Base-by-base conservation (phyloP, 1,140 invertebrate genomes). In the Brachionus plicatilis region DNA sequence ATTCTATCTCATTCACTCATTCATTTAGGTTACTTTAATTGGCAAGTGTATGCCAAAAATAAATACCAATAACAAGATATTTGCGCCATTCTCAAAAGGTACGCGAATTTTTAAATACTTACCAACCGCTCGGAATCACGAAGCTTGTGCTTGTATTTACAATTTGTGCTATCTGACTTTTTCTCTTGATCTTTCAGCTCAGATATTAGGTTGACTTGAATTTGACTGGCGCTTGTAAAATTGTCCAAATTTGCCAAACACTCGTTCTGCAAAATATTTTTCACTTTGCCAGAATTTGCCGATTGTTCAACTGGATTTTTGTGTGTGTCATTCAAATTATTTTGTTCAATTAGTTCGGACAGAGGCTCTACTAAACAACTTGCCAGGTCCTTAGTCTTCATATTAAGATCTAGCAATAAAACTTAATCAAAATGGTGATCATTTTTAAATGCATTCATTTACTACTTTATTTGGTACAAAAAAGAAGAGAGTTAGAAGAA, bases 351-450 rank as follows among this genome's bases (percentile, higher is more conserved):
- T 72, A 72, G 9, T 20, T 72, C 68, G 33, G 68, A 72, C 37
- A 72, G 9, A 43, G 68, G 68, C 17, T 72, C 68, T n/a, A 72
- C 68, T 72, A 72, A 43, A 72, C 33, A 72, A 72, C n/a, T 72
- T 43, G 33, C 41, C 41, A 43, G 45, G 17, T 72, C 68, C 41
- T 72, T 72, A 17, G 68, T 72, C 41, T 72, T 72, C 68, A 72
- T 72, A 41, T 72, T 72, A 45, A 33, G 33, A 72, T 72, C 68
- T 72, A 72, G 11, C 41, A 20, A 17, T 45, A 43, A 72, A 43
- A 72, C 33, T 33, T 33, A 33, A 68, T 33, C 66, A 68, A 68
- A 68, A 60, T 60, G 17, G 53, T 60, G 53, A 60, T 60, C 53
- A 60, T 60, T 60, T 60, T 17, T 24, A 60, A 9, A 9, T 20